Evolutionary conservation across 2,888 invertebrate species (phyloP).

Genomic region (Carabus problematicus): DNA sequence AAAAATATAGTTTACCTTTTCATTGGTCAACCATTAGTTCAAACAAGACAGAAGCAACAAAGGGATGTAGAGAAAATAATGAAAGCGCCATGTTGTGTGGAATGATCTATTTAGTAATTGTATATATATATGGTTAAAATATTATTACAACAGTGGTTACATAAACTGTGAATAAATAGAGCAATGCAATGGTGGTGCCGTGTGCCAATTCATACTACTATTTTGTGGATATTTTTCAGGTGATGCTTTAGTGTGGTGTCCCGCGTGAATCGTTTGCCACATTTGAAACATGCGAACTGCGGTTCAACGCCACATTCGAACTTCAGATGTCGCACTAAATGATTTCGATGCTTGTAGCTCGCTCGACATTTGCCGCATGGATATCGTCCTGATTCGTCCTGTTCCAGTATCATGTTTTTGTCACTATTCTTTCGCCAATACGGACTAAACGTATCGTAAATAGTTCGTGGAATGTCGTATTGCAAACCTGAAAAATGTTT

Average conservation of each 20-base stretch:
- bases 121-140: background rate
- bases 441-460: background rate
- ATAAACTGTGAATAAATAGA: conserved; percentile 6
- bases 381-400: conserved; percentile 29
- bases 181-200: background rate
- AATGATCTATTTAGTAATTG: background rate
- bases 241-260: conserved; percentile 46
- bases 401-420: conserved; percentile 3
- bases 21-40: background rate
- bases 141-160: background rate
- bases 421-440: background rate
- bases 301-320: conserved; percentile 54
- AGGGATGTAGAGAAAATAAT: background rate
- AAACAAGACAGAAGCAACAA: background rate
- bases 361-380: conserved; percentile 52
- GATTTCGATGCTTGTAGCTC: conserved; percentile 53
- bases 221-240: conserved; percentile 18
- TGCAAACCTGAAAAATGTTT: conserved; percentile 16
- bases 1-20: conserved; percentile 1
- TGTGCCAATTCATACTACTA: background rate
- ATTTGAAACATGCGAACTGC: conserved; percentile 45
- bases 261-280: conserved; percentile 48
- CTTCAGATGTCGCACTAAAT: conserved; percentile 57
- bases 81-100: background rate
- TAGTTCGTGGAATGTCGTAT: conserved; percentile 12